Percentiles rank a stretch among this genome's conserved stretches.
These are phyloP conservation scores for Cossypha polioptera DNA, from an alignment of 2,797 vertebrate species.

Conservation along the genomic window DNA sequence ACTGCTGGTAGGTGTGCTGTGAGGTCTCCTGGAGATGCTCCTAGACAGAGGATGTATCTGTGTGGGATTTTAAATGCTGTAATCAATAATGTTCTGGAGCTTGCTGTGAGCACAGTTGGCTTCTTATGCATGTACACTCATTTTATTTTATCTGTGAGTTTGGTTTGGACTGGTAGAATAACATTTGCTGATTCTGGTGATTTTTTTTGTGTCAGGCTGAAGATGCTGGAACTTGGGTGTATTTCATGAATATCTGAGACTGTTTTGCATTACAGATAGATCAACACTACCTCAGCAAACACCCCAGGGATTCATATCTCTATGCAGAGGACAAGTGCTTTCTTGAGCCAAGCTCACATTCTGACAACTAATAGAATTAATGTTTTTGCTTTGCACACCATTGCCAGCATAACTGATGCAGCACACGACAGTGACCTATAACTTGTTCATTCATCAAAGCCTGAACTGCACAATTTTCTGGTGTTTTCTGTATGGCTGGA, in stretches of 20 bases:
- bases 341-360: background rate
- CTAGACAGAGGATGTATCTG: background rate
- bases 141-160: background rate
- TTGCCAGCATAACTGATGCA: background rate
- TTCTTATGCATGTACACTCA: fast-evolving
- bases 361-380: background rate
- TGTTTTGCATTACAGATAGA: background rate
- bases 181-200: background rate
- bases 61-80: background rate
- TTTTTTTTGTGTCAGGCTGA: background rate
- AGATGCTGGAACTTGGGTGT: background rate
- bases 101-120: background rate
- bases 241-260: background rate
- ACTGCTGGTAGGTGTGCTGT: background rate
- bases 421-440: background rate
- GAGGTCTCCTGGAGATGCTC: background rate
- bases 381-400: background rate
- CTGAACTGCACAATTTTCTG: background rate
- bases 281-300: background rate
- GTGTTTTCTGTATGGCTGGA: background rate
- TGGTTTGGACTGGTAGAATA: background rate
- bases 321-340: background rate
- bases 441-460: background rate
- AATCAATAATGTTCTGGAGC: background rate
- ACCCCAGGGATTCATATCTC: background rate